A percentile compares a stretch with the other conserved stretches of the same genome.
Evolutionary conservation across 2,888 invertebrate genomes (phyloP).

Genomic region (Parnassius orleans): DNA sequence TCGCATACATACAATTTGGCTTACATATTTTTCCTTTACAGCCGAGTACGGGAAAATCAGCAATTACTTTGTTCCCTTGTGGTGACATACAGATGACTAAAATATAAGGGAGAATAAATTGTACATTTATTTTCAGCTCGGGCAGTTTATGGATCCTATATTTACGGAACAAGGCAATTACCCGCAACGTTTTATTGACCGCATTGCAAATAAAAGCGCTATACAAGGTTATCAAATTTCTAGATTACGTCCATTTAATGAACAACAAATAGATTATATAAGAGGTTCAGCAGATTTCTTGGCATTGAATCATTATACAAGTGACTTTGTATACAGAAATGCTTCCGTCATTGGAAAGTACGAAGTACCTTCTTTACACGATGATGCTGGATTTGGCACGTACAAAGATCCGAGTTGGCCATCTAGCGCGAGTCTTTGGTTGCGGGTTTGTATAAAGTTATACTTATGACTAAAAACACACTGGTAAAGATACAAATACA

Average conservation of each 20-base stretch:
- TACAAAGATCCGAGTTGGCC: slow-evolving; percentile 32
- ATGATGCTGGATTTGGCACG: slow-evolving; percentile 30
- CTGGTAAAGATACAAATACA: too few species aligned
- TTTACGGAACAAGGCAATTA: slow-evolving; percentile 80
- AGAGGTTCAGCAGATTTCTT: slow-evolving; percentile 38
- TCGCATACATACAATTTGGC: too few species aligned
- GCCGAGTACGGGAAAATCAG: too few species aligned
- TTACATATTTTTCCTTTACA: too few species aligned
- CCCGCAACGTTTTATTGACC: slow-evolving; percentile 78
- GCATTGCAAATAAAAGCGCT: slow-evolving; percentile 72
- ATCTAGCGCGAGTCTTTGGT: slow-evolving; percentile 27
- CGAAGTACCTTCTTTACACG: slow-evolving; percentile 30
- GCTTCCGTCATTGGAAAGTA: slow-evolving; percentile 29
- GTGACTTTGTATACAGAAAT: slow-evolving; percentile 33
- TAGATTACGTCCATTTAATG: slow-evolving; percentile 61
- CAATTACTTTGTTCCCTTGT: too few species aligned
- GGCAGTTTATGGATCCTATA: slow-evolving; percentile 82
- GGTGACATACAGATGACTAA: too few species aligned
- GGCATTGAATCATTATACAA: slow-evolving; percentile 34
- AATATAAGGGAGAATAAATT: too few species aligned
- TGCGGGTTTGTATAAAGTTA: slow-evolving; percentile 29
- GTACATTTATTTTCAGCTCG: slow-evolving; percentile 50
- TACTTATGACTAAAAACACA: neutral
- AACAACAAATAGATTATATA: slow-evolving; percentile 48
- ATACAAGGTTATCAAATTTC: slow-evolving; percentile 58